phyloP scores from a whole-genome alignment of 2,113 vertebrate genomes.

The Malaclemys terrapin region DNA sequence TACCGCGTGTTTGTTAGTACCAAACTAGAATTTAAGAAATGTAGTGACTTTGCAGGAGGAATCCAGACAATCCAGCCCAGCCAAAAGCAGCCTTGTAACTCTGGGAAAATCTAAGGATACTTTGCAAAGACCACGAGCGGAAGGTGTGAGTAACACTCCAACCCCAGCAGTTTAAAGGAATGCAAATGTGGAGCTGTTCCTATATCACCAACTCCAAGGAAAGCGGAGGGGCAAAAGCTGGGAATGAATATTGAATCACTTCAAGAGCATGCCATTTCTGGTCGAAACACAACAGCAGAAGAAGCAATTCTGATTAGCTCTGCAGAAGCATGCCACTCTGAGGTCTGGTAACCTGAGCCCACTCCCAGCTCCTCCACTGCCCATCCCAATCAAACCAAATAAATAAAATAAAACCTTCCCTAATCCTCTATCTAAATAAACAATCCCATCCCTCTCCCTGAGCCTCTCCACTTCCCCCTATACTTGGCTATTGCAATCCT shows the following conservation, averaged over 20 bases:
- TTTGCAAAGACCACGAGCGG: fast-evolving
- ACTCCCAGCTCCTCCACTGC: background rate
- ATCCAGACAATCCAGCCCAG: constrained; percentile 68
- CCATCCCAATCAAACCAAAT: background rate
- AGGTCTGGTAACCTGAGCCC: background rate
- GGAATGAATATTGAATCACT: constrained; percentile 9
- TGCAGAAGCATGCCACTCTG: fast-evolving
- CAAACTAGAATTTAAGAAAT: constrained; percentile 67
- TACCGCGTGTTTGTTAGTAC: constrained; percentile 49
- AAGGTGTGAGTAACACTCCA: background rate
- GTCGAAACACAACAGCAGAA: background rate
- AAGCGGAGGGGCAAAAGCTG: background rate
- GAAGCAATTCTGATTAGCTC: fast-evolving
- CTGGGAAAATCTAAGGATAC: constrained; percentile 26
- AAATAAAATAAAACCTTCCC: background rate
- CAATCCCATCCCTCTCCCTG: background rate
- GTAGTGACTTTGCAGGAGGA: constrained; percentile 43
- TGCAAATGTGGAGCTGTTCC: background rate
- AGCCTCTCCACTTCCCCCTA: background rate
- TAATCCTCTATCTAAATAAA: fast-evolving
- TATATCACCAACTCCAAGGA: background rate
- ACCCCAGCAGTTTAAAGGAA: background rate
- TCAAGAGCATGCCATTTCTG: background rate
- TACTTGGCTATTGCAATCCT: fast-evolving
- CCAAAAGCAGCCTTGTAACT: constrained; percentile 52